Evolutionary conservation across 2,797 vertebrate genomes (phyloP).

Genomic region (Xiphophorus birchmanni): DNA sequence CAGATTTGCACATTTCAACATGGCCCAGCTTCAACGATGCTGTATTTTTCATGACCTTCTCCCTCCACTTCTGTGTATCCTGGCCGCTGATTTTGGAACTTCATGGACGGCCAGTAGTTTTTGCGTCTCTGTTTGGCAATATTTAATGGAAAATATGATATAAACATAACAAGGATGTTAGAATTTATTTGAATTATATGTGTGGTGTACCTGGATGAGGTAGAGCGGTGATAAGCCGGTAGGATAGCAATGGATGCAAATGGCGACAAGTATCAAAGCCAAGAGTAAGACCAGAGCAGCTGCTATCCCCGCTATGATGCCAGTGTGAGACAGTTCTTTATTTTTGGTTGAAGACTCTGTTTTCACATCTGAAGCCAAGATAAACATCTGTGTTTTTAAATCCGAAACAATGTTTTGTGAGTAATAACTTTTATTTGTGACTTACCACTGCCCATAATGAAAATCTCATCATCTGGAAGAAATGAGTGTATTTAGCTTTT

Average conservation of each 20-base stretch:
- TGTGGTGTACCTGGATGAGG: conserved; percentile 73
- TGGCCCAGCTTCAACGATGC: conserved; percentile 85
- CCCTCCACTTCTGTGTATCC: conserved; percentile 88
- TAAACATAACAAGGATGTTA: background rate
- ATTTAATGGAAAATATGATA: background rate
- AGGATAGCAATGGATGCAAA: conserved; percentile 88
- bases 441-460: conserved; percentile 82
- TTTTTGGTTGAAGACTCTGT: conserved; percentile 64
- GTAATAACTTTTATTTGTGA: conserved; percentile 8
- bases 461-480: conserved; percentile 80
- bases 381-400: conserved; percentile 4
- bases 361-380: conserved; percentile 59
- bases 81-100: conserved; percentile 83
- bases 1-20: conserved; percentile 70
- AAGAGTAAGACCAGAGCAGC: conserved; percentile 85
- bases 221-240: conserved; percentile 81
- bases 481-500: background rate
- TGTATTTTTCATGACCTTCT: conserved; percentile 83
- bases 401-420: background rate
- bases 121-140: conserved; percentile 78
- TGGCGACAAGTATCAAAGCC: conserved; percentile 82
- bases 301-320: conserved; percentile 85
- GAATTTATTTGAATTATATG: background rate
- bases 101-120: conserved; percentile 87
- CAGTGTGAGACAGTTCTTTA: conserved; percentile 76